Base-by-base conservation (phyloP, 1,140 invertebrate genomes). In the Dreissena polymorpha region DNA sequence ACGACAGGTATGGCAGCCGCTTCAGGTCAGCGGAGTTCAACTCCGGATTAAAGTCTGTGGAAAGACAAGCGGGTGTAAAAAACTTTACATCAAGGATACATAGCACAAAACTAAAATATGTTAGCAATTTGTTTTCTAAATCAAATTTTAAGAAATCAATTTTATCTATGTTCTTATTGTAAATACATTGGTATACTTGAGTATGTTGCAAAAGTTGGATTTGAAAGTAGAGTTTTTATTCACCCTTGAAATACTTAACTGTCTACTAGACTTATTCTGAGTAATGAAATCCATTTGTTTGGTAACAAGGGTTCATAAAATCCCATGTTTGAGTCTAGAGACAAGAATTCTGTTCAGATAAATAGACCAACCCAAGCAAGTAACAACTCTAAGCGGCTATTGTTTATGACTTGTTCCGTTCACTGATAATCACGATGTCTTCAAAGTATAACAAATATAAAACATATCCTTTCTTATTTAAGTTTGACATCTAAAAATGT, bases 1-100 rank as follows among this genome's bases (percentile, higher is more conserved):
- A 80, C 64, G 81, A 82, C 18, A 87, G 49, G 63, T 87, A 89
- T 23, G 83, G 81, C 75, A 89, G 67, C 39, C 83, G 70, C n/a
- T 53, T 23, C 25, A 90, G 64, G n/a, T 75, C 72, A 18, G 83
- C 77, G 29, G 86, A 84, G 21, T 69, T 82, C 39, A 88, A 50
- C 12, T 73, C 49, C n/a, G 57, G 25, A 57, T 10, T 27, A n/a
- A 55, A 18, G 16, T 10, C 49, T 73, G 71, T 10, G 25, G 57
- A 3, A 29, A 71, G 21, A n/a, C 23, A 73, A 73, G 10, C 7
- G 29, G 13, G 23, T 29, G 29, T 63, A 63, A 18, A 63, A 8
- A 39, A 39, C 39, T 63, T 5, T 18, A 63, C 18, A n/a, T 63
- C 23, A n/a, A 10, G 18, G 18, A 2, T 3, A 63, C 2, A n/a